Percentiles rank a stretch among this genome's conserved stretches.
Conservation (phyloP, 2,113 vertebrate genomes). For the Pedetes capensis region DNA sequence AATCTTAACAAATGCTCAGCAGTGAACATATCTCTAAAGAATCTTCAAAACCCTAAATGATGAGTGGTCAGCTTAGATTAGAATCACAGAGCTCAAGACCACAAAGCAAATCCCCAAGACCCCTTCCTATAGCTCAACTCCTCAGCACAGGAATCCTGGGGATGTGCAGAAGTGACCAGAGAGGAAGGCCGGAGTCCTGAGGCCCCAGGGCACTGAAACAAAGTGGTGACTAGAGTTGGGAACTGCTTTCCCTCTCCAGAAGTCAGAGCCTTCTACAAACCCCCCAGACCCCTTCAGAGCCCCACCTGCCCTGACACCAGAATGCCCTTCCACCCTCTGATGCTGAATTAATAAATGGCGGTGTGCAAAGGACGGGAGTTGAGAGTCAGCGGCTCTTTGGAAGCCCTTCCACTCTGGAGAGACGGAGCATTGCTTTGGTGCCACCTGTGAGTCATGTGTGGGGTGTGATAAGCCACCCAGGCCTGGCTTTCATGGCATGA, state of each 20-base stretch:
- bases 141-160: background rate
- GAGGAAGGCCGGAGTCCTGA: background rate
- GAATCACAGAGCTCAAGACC: background rate
- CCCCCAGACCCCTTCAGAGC: background rate
- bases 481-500: background rate
- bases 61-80: background rate
- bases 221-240: background rate
- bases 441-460: background rate
- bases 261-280: background rate
- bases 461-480: fast-evolving
- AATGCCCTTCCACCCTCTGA: background rate
- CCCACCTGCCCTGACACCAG: background rate
- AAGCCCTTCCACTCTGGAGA: background rate
- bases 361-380: background rate
- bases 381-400: background rate
- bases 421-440: too few species aligned
- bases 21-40: background rate
- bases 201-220: background rate
- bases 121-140: background rate
- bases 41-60: background rate
- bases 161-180: too few species aligned
- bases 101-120: background rate
- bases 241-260: background rate
- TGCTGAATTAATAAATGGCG: background rate
- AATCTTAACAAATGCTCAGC: background rate